A percentile compares a stretch with the other conserved stretches of the same genome.
Conservation (phyloP, 2,797 vertebrate species). For the Pseudochirops corinnae region DNA sequence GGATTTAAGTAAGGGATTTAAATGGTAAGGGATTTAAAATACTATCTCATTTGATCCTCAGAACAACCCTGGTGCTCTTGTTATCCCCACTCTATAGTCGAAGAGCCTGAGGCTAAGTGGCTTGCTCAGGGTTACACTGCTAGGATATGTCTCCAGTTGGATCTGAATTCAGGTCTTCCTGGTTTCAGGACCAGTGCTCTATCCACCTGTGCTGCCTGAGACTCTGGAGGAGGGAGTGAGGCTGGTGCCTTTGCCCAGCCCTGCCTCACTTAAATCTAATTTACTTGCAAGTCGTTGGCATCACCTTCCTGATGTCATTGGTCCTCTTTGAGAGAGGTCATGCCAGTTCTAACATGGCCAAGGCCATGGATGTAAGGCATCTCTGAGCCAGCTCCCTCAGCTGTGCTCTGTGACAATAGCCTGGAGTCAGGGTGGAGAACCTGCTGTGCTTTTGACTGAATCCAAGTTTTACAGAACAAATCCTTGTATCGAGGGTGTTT, state of each 20-base stretch:
- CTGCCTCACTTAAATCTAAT: too few species aligned
- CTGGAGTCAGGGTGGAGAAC: not conserved
- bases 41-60: not conserved
- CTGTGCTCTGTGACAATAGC: not conserved
- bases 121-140: not conserved
- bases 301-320: too few species aligned
- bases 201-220: not conserved
- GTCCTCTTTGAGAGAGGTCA: not conserved
- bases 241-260: too few species aligned
- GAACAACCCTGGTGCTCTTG: not conserved
- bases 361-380: not conserved
- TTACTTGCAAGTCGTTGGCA: too few species aligned
- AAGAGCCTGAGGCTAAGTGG: not conserved
- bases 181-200: not conserved
- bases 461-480: too few species aligned
- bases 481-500: too few species aligned
- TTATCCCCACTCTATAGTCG: not conserved
- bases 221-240: not conserved
- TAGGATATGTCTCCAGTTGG: not conserved
- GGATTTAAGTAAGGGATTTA: not conserved
- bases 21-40: not conserved
- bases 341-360: too few species aligned
- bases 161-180: not conserved
- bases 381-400: not conserved
- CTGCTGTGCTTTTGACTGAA: too few species aligned